Evolutionary conservation across 30 jellyfish, hydroid and myxozoan genomes (phyloP).

Genomic region (Turritopsis dohrnii): DNA sequence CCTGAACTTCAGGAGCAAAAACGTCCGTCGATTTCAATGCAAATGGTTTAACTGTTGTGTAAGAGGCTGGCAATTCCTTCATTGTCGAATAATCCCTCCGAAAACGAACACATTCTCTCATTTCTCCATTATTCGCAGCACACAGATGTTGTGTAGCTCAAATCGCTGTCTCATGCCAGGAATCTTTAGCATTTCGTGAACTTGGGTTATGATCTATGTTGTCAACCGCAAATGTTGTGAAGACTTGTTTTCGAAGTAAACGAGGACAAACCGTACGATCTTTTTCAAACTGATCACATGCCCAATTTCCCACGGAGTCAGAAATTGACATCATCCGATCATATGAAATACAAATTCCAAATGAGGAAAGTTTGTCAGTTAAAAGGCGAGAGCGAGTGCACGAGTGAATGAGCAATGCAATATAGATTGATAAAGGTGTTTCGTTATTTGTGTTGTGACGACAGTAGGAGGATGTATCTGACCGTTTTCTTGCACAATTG

Average conservation of each 20-base stretch:
- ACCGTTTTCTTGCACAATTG: background rate
- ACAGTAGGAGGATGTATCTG: background rate
- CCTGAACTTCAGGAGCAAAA: slow-evolving; percentile 1
- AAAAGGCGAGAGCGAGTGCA: background rate
- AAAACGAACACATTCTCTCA: no score
- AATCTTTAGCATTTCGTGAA: background rate
- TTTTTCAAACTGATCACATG: background rate
- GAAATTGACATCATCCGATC: background rate
- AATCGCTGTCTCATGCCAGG: background rate
- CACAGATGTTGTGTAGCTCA: background rate
- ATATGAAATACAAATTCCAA: background rate
- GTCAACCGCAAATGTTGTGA: background rate
- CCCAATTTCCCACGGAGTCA: background rate
- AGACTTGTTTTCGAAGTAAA: background rate
- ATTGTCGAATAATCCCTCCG: background rate
- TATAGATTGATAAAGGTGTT: no score
- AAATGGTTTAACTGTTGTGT: background rate
- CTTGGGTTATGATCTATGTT: background rate
- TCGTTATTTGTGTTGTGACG: background rate
- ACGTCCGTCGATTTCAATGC: background rate
- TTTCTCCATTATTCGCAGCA: background rate
- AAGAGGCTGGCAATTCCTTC: background rate
- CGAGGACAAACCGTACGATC: background rate
- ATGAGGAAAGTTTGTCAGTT: background rate
- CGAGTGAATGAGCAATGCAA: background rate